Percentiles rank a stretch among this genome's conserved stretches.
phyloP scores from a whole-genome alignment of 2,113 vertebrate species.

The Bungarus multicinctus region DNA sequence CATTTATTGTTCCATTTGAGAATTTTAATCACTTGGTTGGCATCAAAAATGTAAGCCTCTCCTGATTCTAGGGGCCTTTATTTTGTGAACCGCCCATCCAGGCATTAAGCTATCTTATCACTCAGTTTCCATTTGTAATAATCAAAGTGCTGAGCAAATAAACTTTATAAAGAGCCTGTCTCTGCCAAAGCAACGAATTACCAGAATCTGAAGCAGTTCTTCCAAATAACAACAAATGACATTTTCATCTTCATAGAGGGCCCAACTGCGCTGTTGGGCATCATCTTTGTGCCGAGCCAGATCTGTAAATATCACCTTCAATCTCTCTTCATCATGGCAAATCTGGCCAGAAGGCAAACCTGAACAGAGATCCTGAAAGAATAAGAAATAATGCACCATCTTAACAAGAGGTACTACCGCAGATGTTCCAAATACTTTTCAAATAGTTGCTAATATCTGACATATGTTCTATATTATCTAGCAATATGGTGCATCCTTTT shows the following conservation, averaged over 20 bases:
- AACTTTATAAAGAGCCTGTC: background rate
- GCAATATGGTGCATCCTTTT: background rate
- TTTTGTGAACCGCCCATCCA: background rate
- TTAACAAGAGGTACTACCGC: background rate
- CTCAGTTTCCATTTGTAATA: background rate
- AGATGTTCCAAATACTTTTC: constrained; percentile 36
- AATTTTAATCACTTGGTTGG: background rate
- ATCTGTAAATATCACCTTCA: constrained; percentile 95
- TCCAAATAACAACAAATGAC: constrained; percentile 82
- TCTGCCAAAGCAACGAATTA: constrained; percentile 54
- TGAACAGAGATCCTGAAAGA: constrained; percentile 75
- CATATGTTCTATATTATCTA: background rate
- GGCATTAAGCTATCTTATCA: background rate
- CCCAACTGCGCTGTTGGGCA: constrained; percentile 94
- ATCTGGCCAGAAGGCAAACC: constrained; percentile 91
- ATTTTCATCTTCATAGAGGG: constrained; percentile 76
- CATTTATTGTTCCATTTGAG: background rate
- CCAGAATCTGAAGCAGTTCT: constrained; percentile 90
- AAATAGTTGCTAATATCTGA: constrained; percentile 42
- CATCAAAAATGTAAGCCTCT: background rate
- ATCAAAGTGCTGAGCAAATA: background rate
- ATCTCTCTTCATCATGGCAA: constrained; percentile 92
- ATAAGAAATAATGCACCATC: constrained; percentile 6
- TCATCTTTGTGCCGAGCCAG: constrained; percentile 89
- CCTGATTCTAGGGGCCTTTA: background rate